These are phyloP conservation scores for Enteromius viviparus DNA, from an alignment of 2,797 vertebrate genomes.

Conservation along the genomic window DNA sequence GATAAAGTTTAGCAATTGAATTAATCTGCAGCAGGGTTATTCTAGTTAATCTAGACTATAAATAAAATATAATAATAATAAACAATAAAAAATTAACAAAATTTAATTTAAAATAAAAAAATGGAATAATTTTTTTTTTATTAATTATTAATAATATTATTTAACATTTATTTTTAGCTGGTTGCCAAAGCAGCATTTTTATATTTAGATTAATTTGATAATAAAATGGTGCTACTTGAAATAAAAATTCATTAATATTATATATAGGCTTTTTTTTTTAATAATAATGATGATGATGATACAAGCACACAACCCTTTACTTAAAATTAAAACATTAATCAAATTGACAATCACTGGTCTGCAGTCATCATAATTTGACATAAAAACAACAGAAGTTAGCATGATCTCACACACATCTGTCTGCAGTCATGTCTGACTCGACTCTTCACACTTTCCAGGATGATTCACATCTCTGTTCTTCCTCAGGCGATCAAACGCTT, in stretches of 20 bases:
- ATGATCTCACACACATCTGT: slow-evolving; percentile 2
- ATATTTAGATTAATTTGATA: background rate
- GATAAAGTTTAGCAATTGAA: background rate
- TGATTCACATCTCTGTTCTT: slow-evolving; percentile 15
- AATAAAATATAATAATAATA: background rate
- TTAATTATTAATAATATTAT: too few relatives aligned
- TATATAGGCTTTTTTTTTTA: too few relatives aligned
- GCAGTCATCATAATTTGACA: background rate
- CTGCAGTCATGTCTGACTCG: background rate
- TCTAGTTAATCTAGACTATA: too few relatives aligned
- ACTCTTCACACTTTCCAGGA: background rate
- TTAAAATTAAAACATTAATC: background rate
- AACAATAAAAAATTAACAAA: too few relatives aligned
- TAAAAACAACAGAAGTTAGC: background rate
- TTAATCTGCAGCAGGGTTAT: background rate
- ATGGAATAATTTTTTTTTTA: background rate
- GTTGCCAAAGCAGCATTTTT: background rate
- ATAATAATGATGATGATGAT: too few relatives aligned
- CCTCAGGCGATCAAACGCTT: slow-evolving; percentile 5
- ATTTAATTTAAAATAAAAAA: background rate
- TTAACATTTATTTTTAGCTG: too few relatives aligned
- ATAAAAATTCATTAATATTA: too few relatives aligned
- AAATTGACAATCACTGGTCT: background rate
- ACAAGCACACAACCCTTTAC: background rate
- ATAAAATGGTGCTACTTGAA: background rate